These are phyloP conservation scores for Piprites chloris DNA, from an alignment of 2,113 vertebrate species.

Conservation along the genomic window DNA sequence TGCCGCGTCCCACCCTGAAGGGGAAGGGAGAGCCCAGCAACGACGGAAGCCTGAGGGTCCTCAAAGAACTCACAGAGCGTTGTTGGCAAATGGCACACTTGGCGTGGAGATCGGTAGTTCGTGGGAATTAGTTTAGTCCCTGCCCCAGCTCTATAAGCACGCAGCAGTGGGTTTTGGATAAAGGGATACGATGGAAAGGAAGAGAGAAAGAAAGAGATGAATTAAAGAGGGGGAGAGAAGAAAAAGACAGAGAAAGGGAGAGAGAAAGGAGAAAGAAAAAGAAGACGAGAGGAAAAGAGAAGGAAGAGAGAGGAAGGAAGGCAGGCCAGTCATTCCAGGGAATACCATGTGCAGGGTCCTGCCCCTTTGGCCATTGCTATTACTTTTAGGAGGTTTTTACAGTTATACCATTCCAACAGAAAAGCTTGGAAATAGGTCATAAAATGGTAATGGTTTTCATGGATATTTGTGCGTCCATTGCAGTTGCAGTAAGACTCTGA, in stretches of 20 bases:
- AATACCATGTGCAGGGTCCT: background rate
- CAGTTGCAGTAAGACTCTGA: background rate
- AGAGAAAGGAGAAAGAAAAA: no score
- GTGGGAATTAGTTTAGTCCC: background rate
- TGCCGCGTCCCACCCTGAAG: background rate
- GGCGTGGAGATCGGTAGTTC: background rate
- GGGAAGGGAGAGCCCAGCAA: background rate
- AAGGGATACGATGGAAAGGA: background rate
- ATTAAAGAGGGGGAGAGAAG: background rate
- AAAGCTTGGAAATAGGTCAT: background rate
- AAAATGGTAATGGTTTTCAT: background rate
- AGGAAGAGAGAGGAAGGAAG: no score
- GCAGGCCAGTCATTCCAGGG: background rate
- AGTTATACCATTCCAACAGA: background rate
- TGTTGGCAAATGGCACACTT: background rate
- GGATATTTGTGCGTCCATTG: background rate
- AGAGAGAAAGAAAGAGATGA: background rate
- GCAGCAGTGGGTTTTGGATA: background rate
- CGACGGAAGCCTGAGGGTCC: accelerated
- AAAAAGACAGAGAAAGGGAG: background rate
- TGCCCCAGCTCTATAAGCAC: background rate
- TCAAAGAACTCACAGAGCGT: background rate
- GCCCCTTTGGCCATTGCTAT: background rate
- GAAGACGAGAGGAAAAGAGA: background rate
- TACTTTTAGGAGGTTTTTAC: background rate